phyloP scores from a whole-genome alignment of 2,113 vertebrate species.

The Notothenia coriiceps region DNA sequence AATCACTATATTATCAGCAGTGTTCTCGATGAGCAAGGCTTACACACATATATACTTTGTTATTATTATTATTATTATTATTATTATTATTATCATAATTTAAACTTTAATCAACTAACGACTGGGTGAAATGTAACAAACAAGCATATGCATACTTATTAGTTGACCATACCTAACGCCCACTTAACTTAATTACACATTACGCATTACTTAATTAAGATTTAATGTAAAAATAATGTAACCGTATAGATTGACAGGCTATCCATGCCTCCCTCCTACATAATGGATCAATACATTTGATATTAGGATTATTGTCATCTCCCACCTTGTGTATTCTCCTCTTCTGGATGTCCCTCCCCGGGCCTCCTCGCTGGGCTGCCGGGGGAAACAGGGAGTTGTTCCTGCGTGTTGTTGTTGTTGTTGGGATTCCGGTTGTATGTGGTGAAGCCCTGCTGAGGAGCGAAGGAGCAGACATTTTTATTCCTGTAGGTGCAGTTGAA shows the following conservation, averaged over 20 bases:
- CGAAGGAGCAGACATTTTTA: conserved; percentile 89
- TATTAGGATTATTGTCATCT: neutral
- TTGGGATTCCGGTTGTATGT: conserved; percentile 85
- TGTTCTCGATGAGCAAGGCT: neutral
- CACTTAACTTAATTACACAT: neutral
- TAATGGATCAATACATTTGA: no score
- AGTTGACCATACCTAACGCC: neutral
- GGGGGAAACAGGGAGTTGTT: conserved; percentile 10
- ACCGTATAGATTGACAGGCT: no score
- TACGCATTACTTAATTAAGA: neutral
- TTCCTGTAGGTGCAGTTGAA: conserved; percentile 91
- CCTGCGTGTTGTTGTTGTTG: conserved; percentile 45
- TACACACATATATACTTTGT: neutral
- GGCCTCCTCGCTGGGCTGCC: conserved; percentile 32
- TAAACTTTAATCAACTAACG: no score
- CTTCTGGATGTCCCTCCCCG: conserved; percentile 24
- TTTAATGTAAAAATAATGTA: neutral
- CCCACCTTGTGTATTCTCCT: conserved; percentile 65
- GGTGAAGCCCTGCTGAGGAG: conserved; percentile 89
- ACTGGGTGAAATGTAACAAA: no score
- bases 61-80: no score
- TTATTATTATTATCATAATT: no score
- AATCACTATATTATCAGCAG: neutral
- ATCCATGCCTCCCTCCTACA: no score
- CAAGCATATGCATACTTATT: no score